Base-by-base conservation (phyloP, 1,140 invertebrate species). In the Rhagoletis pomonella region DNA sequence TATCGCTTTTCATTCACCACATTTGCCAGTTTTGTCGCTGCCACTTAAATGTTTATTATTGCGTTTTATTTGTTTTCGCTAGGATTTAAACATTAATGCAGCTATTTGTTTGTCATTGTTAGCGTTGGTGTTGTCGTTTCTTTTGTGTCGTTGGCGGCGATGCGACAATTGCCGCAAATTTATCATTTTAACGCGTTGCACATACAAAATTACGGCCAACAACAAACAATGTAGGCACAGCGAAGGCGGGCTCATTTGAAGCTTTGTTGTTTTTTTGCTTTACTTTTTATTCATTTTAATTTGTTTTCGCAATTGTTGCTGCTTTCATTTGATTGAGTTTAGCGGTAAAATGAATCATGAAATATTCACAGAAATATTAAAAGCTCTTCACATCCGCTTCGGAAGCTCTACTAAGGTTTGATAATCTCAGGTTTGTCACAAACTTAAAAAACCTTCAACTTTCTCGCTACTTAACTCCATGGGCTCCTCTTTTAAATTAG, bases 171-270 rank as follows among this genome's bases (percentile, higher is more conserved):
- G 73, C n/a, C n/a, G n/a, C 73, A 81, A 81, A 64, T 86, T 86
- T 86, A 86, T 86, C 84, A 86, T 86, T 86, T 86, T 62, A 86
- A 60, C 58, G 84, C 84, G 84, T 64, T 64, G 29, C 84, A 64
- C 84, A 60, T 62, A 86, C 17, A 17, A 29, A n/a, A 44, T 85
- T 59, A 19, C 47, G 10, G 29, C 19, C 81, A 10, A 17, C 81
- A 85, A 85, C 14, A 29, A 29, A 29, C 29, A 29, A 29, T 19
- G 77, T 3, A 29, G 6, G 55, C 12, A 50, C 3, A 55, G 29
- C 50, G 10, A 55, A 55, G 50, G 50, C 50, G 44, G n/a, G n/a
- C 39, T 10, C 64, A 67, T 67, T 29, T 67, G 19, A 67, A 1
- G 64, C 4, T 10, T 67, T 73, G 67, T 73, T 73, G 39, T 47